Evolutionary conservation across 1,140 invertebrate species (phyloP), one percentile per base, ranked within the genome.

Genomic region (Cotesia glomerata): DNA sequence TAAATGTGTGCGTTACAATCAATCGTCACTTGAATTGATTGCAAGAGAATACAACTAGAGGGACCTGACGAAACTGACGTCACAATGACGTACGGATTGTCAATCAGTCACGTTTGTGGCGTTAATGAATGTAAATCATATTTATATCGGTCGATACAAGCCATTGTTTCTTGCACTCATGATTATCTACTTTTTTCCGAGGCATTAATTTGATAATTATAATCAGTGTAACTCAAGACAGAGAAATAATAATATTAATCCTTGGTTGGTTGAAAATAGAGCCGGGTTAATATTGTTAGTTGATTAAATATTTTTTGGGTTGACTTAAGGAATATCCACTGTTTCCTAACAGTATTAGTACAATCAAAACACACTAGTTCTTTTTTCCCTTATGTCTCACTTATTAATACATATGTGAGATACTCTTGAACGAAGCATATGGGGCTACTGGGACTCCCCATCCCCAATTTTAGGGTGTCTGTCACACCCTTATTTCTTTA

Each of bases 11-110:
- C 76, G 77, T 78, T 80, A 84, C 83, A 86, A 85, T 85, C 82
- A 84, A 84, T 85, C 83, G 82, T 85, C 84, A 84, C 77, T 80
- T 84, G 84, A 84, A 85, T 86, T 85, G 83, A 85, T 86, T 85
- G 82, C 82, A 79, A 84, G 75, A 54, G 49, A 52, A 45, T 26
- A 56, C 66, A 71, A 63, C 34, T 5, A 56, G 64, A 72, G 58
- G 75, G 70, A 77, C 32, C 11, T 11, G 77, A 78, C 79, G 79
- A 79, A 80, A 84, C 77, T 82, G 80, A 84, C 81, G 81, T 85
- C 82, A 85, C 84, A 85, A 85, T 87, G 84, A 86, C 83, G 78
- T 76, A 81, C 80, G 82, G 79, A 87, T 87, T 85, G 83, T 85
- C 84, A 87, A 87, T 87, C 85, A 87, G 84, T 83, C 79, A 78